Evolutionary conservation across 2,888 invertebrate species (phyloP), one percentile per base, ranked within the genome.

Genomic region (Mythimna albipuncta): DNA sequence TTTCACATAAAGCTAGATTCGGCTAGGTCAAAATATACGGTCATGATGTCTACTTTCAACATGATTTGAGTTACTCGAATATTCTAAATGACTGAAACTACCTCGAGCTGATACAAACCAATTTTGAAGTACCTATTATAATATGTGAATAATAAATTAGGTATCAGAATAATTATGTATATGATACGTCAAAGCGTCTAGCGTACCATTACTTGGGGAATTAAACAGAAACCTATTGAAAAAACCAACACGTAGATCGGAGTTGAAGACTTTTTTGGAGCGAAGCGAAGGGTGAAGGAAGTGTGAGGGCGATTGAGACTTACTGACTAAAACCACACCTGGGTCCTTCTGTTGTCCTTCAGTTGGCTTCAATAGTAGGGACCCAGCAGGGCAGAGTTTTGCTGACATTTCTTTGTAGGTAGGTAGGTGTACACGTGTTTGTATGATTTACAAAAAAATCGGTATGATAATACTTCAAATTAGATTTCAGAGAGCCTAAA

Each of bases 1-100:
- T 87, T 74, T 72, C 65, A 75, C 75, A 74, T 16, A 62, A 72
- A 59, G 72, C 72, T 76, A 72, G 64, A 75, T 77, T 82, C n/a
- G 71, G 72, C 72, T 69, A 66, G 79, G 69, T 71, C 64, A 69
- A 68, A 54, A 52, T 62, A 64, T 66, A 75, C 58, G 57, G 35
- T 54, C 67, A 70, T 61, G 61, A 61, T 68, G 72, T 74, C 77
- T 69, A 52, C 68, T 75, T 79, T 72, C 70, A 71, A 63, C 13
- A 21, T 59, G 10, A 68, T 65, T 44, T 75, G 21, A 55, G 38
- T 65, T 44, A 7, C 64, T 70, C 11, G 32, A 54, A 61, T 55
- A 32, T 64, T 72, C n/a, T 19, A 54, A 35, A 72, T 4, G 41
- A 54, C 32, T 57, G 6, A 55, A 57, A 64, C 50, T 44, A 35